Percentiles rank a stretch among this genome's conserved stretches.
phyloP scores from a whole-genome alignment of 2,888 invertebrate species.

The Sericinus montela region DNA sequence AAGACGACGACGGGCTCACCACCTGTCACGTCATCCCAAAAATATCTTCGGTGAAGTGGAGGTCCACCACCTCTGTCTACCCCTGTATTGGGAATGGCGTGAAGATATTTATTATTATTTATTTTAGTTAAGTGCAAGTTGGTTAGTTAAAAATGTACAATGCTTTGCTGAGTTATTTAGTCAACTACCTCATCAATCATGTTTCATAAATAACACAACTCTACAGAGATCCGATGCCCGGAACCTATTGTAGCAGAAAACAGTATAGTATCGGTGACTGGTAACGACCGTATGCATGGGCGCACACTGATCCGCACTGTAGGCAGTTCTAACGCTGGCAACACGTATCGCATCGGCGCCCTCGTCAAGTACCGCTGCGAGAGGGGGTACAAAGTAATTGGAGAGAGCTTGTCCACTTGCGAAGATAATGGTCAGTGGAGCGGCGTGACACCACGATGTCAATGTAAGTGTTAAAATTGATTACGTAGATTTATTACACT shows the following conservation, averaged over 20 bases:
- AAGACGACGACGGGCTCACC: too few species aligned
- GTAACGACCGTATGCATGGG: conserved; percentile 94
- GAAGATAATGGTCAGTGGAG: conserved; percentile 93
- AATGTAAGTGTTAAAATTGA: conserved; percentile 83
- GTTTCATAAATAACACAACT: too few species aligned
- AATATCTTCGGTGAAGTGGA: too few species aligned
- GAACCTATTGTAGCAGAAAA: conserved; percentile 91
- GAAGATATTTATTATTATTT: too few species aligned
- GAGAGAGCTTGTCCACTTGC: conserved; percentile 91
- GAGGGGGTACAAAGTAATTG: conserved; percentile 91
- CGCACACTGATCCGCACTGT: conserved; percentile 88
- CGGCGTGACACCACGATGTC: conserved; percentile 89
- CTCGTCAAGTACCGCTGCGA: conserved; percentile 94
- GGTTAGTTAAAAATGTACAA: too few species aligned
- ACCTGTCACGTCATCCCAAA: too few species aligned
- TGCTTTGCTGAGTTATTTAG: too few species aligned
- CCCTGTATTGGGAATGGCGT: too few species aligned
- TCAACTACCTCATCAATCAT: too few species aligned
- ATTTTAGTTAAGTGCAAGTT: too few species aligned
- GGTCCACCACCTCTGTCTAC: too few species aligned
- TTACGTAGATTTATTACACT: too few species aligned
- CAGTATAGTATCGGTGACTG: conserved; percentile 92
- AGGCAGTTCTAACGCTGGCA: conserved; percentile 83
- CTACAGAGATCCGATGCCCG: conserved; percentile 90
- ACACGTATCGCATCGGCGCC: conserved; percentile 91